Percentiles rank a stretch among this genome's conserved stretches.
phyloP scores from a whole-genome alignment of 2,888 invertebrate species.

The Sericinus montela region DNA sequence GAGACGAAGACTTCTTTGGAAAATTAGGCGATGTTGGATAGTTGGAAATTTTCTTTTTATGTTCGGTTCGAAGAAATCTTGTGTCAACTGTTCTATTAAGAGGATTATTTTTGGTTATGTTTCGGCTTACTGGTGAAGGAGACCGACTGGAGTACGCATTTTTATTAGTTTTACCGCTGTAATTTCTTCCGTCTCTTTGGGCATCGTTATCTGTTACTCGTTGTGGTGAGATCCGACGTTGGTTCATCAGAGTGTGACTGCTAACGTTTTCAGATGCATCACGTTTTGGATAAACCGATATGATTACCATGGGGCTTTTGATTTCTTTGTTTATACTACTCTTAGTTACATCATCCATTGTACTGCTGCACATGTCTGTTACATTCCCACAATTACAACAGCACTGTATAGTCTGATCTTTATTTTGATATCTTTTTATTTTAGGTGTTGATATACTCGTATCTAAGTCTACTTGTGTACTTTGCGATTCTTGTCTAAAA shows the following conservation, averaged over 20 bases:
- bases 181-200: not conserved
- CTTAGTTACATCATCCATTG: slow-evolving; percentile 21
- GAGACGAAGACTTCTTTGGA: slow-evolving; percentile 7
- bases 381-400: slow-evolving; percentile 26
- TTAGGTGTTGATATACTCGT: slow-evolving; percentile 22
- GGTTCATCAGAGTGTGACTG: slow-evolving; percentile 22
- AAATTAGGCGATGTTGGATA: not conserved
- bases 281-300: slow-evolving; percentile 61
- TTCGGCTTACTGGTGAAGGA: slow-evolving; percentile 22
- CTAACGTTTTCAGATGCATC: slow-evolving; percentile 28
- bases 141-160: slow-evolving; percentile 20
- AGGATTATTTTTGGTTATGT: slow-evolving; percentile 19
- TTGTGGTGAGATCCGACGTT: slow-evolving; percentile 16
- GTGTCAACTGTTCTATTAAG: slow-evolving; percentile 20
- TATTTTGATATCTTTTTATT: slow-evolving; percentile 20
- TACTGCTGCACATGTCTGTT: slow-evolving; percentile 18
- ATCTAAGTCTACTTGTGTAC: slow-evolving; percentile 51
- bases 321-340: slow-evolving; percentile 27
- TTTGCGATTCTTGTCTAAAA: slow-evolving; percentile 45
- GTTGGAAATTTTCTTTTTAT: slow-evolving; percentile 9
- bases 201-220: not conserved
- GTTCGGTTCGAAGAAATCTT: slow-evolving; percentile 11
- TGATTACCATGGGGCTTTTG: slow-evolving; percentile 55
- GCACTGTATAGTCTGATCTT: slow-evolving; percentile 42
- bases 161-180: slow-evolving; percentile 13